Conservation (phyloP, 1,140 invertebrate species). For the Habropoda laboriosa region DNA sequence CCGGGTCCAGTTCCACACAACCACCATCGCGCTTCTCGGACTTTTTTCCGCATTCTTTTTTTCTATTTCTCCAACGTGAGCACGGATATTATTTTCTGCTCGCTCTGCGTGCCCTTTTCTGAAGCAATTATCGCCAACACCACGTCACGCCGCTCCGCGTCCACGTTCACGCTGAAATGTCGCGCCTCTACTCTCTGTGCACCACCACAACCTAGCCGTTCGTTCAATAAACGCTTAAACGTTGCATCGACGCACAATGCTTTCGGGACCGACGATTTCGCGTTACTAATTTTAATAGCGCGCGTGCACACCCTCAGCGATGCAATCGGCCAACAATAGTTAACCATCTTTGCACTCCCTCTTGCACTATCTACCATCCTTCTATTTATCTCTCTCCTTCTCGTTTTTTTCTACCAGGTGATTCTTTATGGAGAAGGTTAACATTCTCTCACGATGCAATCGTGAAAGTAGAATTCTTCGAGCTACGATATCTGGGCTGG, state of each 20-base stretch:
- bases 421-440: background rate
- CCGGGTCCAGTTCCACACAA: background rate
- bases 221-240: slow-evolving; percentile 5
- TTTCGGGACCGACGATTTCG: background rate
- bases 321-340: background rate
- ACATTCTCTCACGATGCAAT: background rate
- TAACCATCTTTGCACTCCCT: too few species aligned
- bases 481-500: too few species aligned
- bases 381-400: background rate
- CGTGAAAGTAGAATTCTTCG: slow-evolving; percentile 19
- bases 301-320: background rate
- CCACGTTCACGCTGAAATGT: background rate
- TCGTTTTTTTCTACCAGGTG: background rate
- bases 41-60: too few species aligned
- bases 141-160: too few species aligned
- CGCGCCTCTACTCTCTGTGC: background rate
- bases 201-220: too few species aligned
- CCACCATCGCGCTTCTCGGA: background rate
- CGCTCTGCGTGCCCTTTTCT: background rate
- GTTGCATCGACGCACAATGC: background rate
- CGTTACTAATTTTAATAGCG: slow-evolving; percentile 10
- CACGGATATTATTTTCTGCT: background rate
- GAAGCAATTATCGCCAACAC: slow-evolving; percentile 9
- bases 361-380: too few species aligned
- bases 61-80: too few species aligned